These are phyloP conservation scores for Acrobasis consociella DNA, from an alignment of 2,888 invertebrate species.

Conservation along the genomic window DNA sequence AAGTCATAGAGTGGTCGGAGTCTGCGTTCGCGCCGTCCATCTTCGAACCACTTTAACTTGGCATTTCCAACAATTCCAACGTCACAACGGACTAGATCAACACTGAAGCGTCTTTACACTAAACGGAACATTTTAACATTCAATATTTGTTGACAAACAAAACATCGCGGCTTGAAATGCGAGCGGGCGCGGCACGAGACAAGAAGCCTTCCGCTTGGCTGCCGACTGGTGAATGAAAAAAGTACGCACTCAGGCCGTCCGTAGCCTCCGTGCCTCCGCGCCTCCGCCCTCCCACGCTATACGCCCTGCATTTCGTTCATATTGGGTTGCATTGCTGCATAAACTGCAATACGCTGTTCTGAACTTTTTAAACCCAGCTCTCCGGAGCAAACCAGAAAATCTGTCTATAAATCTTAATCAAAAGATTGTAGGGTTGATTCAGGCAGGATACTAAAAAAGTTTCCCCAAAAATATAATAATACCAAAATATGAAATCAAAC, in stretches of 20 bases:
- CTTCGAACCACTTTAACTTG: constrained; percentile 55
- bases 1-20: constrained; percentile 87
- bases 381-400: no score
- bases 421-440: no score
- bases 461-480: no score
- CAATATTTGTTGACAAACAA: constrained; percentile 71
- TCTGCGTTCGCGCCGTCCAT: constrained; percentile 83
- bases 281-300: constrained; percentile 26
- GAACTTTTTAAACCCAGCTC: constrained; percentile 3
- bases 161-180: constrained; percentile 54
- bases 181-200: constrained; percentile 41
- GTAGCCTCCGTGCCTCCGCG: constrained; percentile 22
- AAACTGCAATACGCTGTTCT: neutral
- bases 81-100: constrained; percentile 36
- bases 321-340: constrained; percentile 19
- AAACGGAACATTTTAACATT: constrained; percentile 38
- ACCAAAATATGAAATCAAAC: no score
- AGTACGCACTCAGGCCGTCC: constrained; percentile 20
- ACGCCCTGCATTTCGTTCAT: constrained; percentile 20
- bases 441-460: no score
- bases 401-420: no score
- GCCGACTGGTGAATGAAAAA: constrained; percentile 63
- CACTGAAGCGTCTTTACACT: constrained; percentile 47
- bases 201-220: constrained; percentile 46
- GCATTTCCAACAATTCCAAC: constrained; percentile 53